Evolutionary conservation across 64 coral and sea anemone species (phyloP), one percentile per base, ranked within the genome.

Genomic region (Orbicella faveolata): DNA sequence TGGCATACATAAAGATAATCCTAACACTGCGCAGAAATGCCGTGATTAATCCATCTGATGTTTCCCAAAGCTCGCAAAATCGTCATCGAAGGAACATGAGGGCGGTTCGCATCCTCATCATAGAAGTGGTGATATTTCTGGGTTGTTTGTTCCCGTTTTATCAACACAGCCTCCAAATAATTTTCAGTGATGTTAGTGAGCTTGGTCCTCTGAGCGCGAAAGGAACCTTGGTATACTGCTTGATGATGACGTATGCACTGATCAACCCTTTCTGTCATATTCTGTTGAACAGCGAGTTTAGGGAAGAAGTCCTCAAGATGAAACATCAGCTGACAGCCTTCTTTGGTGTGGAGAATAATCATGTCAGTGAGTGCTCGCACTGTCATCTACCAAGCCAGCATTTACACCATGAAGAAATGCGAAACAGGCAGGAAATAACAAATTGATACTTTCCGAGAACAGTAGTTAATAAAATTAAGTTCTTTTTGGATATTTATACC

Each of bases 221-320:
- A 4, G 51, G 63, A 2, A 64, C 66, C 20, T 15, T 92, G 3
- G 26, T 74, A 0, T 26, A 55, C 12, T 92, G 90, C 52, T 36
- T 75, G 35, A 66, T 92, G 73, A 78, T 92, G 4, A 21, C 78
- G 3, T 86, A 87, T 36, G 79, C 90, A 2, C 25, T 87, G 13
- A 75, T 79, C 11, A 92, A 92, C 39, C 90, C 90, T n/a, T 30
- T 81, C 1, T 63, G 84, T 26, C 90, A 92, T 62, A 79, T 92
- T 92, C 4, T 87, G 2, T 62, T 92, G 0, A 92, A 83, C 26
- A 87, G 77, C 17, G 90, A 87, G 76, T 87, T 87, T 18, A 87
- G 90, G n/a, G 19, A 62, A 17, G 90, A 92, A 34, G 54, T 92
- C 4, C 19, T 21, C 30, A 57, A 30, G 36, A 85, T 85, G 21